A percentile compares a stretch with the other conserved stretches of the same genome.
phyloP scores from a whole-genome alignment of 2,113 vertebrate species.

The Speoplatyrhinus poulsoni region DNA sequence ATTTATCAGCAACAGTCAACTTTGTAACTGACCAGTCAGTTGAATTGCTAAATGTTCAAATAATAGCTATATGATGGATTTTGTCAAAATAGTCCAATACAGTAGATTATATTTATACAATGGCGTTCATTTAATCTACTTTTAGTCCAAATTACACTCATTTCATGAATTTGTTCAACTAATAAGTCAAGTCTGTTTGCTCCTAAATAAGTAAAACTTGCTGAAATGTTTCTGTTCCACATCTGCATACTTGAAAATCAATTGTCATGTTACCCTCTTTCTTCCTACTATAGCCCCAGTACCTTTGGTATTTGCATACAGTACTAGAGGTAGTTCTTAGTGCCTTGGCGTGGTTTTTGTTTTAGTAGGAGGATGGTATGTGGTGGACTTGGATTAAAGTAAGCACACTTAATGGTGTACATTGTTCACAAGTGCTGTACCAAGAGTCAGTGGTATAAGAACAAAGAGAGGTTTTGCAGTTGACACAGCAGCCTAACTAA shows the following conservation, averaged over 20 bases:
- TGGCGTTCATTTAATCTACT: too few relatives aligned
- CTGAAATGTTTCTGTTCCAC: too few relatives aligned
- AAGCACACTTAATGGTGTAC: slow-evolving; percentile 27
- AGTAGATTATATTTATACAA: too few relatives aligned
- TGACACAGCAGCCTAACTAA: not conserved
- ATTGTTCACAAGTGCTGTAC: not conserved
- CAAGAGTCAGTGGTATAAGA: slow-evolving; percentile 3
- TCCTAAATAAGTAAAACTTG: too few relatives aligned
- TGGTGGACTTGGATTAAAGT: slow-evolving; percentile 35
- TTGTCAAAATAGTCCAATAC: too few relatives aligned
- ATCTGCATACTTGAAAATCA: slow-evolving; percentile 59
- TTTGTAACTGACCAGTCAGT: too few relatives aligned
- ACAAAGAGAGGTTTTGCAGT: not conserved
- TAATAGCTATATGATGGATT: too few relatives aligned
- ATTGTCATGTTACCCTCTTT: slow-evolving; percentile 36
- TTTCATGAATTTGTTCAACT: too few relatives aligned
- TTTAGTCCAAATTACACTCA: too few relatives aligned
- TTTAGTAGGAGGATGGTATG: not conserved
- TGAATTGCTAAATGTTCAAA: too few relatives aligned
- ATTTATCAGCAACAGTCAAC: too few relatives aligned
- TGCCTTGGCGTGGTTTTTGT: slow-evolving; percentile 66
- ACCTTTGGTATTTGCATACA: slow-evolving; percentile 28
- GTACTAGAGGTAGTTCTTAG: slow-evolving; percentile 43
- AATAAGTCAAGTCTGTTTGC: too few relatives aligned
- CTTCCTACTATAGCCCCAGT: slow-evolving; percentile 17